Base-by-base conservation (phyloP, 2,888 invertebrate species). In the Timema podura region DNA sequence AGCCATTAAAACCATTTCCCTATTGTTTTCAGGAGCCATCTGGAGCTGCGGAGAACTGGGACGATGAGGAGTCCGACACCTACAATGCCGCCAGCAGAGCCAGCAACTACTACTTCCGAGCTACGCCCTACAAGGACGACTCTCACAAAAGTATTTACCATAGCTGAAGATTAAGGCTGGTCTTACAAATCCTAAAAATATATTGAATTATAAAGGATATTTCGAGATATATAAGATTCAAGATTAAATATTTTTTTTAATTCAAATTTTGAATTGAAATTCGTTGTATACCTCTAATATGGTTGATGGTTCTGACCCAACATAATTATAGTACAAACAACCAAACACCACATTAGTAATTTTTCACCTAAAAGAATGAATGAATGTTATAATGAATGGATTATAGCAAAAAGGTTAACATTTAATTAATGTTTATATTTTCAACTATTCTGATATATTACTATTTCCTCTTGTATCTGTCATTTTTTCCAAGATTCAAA, bases 51-150 rank as follows among this genome's bases (percentile, higher is more conserved):
- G 78, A 81, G 71, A 79, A 80, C 67, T 81, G 80, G 75, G 78
- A 79, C 71, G 73, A 74, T 68, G 77, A 79, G 46, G 76, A 77
- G 51, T 76, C 76, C 16, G 76, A 78, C 10, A 59, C 57, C 45
- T 54, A 64, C 6, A 10, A 48, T 13, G 59, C 66, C 16, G 51
- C 57, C 45, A 65, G 66, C 44, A 71, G 67, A 71, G n/a, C 70
- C 30, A 61, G 66, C 47, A 64, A 78, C 80, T 78, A 75, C 69
- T 80, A 80, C 65, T 79, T 80, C 71, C 77, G 76, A 72, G 78
- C 76, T n/a, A 74, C 73, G 11, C 75, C 76, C 13, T 76, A 75
- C 68, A 73, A 70, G n/a, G 75, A 75, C 10, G 74, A 73, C 49
- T 72, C 70, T 70, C 76, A 76, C 70, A 77, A 75, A 75, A 77